These are phyloP conservation scores for Pollachius pollachius DNA, from an alignment of 2,113 vertebrate genomes.

Conservation along the genomic window DNA sequence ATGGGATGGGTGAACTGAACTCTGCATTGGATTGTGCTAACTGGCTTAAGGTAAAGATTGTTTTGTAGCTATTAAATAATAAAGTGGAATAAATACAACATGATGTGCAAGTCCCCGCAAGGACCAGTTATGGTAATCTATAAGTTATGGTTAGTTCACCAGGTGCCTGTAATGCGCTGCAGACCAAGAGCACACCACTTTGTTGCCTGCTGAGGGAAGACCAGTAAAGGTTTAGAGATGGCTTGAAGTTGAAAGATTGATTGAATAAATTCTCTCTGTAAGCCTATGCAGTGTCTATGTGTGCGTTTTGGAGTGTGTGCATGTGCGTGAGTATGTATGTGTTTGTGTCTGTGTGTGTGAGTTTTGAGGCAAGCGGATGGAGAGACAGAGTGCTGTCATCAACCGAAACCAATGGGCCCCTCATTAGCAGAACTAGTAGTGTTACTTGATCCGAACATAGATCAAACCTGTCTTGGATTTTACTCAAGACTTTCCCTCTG, in stretches of 20 bases:
- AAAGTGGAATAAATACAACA: not conserved
- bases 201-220: not conserved
- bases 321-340: constrained; percentile 10
- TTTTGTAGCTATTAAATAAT: not conserved
- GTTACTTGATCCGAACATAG: constrained; percentile 31
- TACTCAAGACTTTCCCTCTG: not conserved
- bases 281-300: too few relatives aligned
- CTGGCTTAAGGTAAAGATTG: not conserved
- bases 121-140: too few relatives aligned
- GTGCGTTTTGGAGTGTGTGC: not conserved
- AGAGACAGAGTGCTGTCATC: not conserved
- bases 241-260: too few relatives aligned
- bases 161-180: not conserved
- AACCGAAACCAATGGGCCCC: not conserved
- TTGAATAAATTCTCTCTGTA: too few relatives aligned
- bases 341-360: not conserved
- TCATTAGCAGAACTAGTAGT: constrained; percentile 11
- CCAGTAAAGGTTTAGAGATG: too few relatives aligned
- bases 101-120: not conserved
- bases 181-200: not conserved
- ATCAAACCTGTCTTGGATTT: constrained; percentile 24
- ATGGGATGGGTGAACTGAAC: not conserved
- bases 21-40: not conserved
- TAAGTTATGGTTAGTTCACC: not conserved
- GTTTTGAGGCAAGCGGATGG: not conserved